phyloP scores from a whole-genome alignment of 2,113 vertebrate genomes.

The Catharus minimus region DNA sequence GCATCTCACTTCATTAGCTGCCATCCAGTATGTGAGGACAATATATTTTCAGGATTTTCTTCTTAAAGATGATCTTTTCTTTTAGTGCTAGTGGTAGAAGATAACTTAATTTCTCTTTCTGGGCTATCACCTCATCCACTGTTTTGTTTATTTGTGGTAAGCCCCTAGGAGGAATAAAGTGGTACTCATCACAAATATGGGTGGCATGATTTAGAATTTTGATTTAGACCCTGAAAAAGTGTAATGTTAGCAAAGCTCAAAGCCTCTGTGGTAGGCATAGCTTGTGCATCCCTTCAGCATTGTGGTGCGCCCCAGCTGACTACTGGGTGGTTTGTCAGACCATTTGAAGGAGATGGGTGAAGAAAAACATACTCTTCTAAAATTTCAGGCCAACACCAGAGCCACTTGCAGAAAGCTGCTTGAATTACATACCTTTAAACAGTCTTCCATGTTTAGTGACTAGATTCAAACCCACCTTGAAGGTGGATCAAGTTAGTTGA shows the following conservation, averaged over 20 bases:
- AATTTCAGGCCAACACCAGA: not conserved
- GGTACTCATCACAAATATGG: not conserved
- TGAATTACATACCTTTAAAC: not conserved
- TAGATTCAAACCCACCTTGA: not conserved
- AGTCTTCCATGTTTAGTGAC: not conserved
- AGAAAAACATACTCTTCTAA: not conserved
- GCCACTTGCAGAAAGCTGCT: not conserved
- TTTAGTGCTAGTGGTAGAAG: not conserved
- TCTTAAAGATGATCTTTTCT: not conserved
- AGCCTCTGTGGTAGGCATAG: not conserved
- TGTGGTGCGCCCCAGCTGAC: rapidly evolving
- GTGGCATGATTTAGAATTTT: not conserved
- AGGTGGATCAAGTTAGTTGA: not conserved
- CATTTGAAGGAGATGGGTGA: not conserved
- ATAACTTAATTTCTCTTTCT: not conserved
- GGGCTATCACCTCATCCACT: not conserved
- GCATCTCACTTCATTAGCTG: not conserved
- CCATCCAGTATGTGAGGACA: not conserved
- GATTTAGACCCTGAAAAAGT: not conserved
- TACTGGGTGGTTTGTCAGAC: not conserved
- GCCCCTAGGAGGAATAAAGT: not conserved
- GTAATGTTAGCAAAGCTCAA: not conserved
- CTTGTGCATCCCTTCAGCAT: not conserved
- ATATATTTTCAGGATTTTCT: not conserved
- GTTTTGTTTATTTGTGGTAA: not conserved